These are phyloP conservation scores for Tokudaia tokunoshimensis DNA, from an alignment of 2,797 vertebrate genomes.

Conservation along the genomic window DNA sequence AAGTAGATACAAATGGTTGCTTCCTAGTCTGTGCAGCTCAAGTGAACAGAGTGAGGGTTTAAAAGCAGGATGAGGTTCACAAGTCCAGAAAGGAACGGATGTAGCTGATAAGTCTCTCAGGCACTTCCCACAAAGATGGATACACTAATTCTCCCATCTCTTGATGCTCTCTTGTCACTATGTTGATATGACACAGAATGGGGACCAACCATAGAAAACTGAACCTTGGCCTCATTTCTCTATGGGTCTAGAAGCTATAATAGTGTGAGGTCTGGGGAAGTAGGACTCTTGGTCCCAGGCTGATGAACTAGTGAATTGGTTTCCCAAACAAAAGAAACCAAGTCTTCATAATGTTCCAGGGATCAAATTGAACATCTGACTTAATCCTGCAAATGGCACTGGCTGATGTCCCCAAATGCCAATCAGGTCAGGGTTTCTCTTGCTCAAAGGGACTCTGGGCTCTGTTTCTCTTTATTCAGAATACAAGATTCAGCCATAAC, in stretches of 20 bases:
- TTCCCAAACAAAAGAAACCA: background rate
- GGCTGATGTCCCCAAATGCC: background rate
- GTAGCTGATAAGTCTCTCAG: background rate
- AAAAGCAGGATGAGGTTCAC: background rate
- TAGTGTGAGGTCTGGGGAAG: background rate
- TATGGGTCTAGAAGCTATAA: background rate
- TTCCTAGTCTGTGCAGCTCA: background rate
- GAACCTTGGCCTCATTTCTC: background rate
- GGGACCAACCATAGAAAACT: background rate
- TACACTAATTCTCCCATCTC: background rate
- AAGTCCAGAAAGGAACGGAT: background rate
- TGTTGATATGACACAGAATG: rapidly evolving
- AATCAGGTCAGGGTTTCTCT: background rate
- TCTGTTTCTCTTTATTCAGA: conserved; percentile 70
- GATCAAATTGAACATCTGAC: background rate
- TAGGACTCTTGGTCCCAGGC: background rate
- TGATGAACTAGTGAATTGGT: background rate
- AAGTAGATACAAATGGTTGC: background rate
- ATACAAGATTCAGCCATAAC: conserved; percentile 58
- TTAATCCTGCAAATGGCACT: background rate
- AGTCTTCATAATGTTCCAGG: background rate
- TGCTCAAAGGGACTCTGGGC: conserved; percentile 19
- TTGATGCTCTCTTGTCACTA: rapidly evolving
- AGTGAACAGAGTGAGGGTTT: background rate
- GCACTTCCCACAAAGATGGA: background rate